Evolutionary conservation across 1,140 invertebrate species (phyloP).

Genomic region (Lepidurus couesii): DNA sequence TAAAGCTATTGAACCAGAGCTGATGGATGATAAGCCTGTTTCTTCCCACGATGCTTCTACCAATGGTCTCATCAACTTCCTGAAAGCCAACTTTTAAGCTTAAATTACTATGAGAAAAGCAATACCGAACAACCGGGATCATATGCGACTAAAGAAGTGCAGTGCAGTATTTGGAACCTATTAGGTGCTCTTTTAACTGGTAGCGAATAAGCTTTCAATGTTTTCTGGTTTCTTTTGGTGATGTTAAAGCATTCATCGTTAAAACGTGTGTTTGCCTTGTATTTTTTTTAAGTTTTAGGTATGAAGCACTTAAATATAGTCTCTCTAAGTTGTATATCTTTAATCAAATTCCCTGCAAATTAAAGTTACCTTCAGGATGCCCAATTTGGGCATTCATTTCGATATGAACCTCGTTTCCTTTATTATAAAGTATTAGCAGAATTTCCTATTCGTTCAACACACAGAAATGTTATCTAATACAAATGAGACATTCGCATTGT

Average conservation of each 20-base stretch:
- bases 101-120: not conserved
- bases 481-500: not conserved
- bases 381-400: too few species aligned
- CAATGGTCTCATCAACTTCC: constrained; percentile 91
- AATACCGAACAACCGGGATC: too few species aligned
- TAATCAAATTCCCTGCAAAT: too few species aligned
- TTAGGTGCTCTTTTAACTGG: not conserved
- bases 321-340: too few species aligned
- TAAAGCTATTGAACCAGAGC: constrained; percentile 92
- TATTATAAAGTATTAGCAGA: too few species aligned
- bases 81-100: constrained; percentile 54
- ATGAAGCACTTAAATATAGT: too few species aligned
- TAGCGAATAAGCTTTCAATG: not conserved
- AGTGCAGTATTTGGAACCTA: constrained; percentile 15
- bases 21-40: constrained; percentile 53
- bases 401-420: too few species aligned
- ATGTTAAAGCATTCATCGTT: not conserved
- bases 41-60: constrained; percentile 83
- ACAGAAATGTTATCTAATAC: too few species aligned
- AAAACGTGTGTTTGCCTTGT: not conserved
- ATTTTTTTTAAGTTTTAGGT: not conserved
- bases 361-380: too few species aligned
- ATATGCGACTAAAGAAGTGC: not conserved
- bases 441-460: too few species aligned
- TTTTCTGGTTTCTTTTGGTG: not conserved